phyloP scores from a whole-genome alignment of 1,140 invertebrate genomes.

The Laodelphax striatellus region DNA sequence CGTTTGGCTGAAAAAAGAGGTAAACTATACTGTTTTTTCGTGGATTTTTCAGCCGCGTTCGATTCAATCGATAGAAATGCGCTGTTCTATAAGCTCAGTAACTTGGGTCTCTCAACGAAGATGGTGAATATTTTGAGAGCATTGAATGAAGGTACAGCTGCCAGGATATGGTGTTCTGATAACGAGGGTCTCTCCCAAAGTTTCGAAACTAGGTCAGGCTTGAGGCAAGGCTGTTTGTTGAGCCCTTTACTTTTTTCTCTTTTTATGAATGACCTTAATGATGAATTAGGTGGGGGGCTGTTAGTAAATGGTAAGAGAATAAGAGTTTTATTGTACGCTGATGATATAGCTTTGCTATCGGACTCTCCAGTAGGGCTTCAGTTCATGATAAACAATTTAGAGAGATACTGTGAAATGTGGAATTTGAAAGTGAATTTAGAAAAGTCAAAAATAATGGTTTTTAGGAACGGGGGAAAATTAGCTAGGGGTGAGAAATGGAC shows the following conservation, averaged over 20 bases:
- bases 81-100: not conserved
- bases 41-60: not conserved
- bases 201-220: no score
- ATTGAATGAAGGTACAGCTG: constrained; percentile 6
- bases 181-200: no score
- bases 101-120: not conserved
- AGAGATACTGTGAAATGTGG: constrained; percentile 15
- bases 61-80: not conserved
- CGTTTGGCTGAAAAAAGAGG: not conserved
- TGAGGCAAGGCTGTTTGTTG: no score
- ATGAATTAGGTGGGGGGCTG: no score
- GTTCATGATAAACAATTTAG: constrained; percentile 9
- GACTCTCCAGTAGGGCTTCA: constrained; percentile 2
- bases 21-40: not conserved
- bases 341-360: constrained; percentile 8
- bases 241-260: no score
- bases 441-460: constrained; percentile 21
- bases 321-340: constrained; percentile 4
- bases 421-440: constrained; percentile 16
- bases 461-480: constrained; percentile 14
- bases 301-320: not conserved
- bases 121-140: not conserved
- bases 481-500: not conserved
- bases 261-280: no score
- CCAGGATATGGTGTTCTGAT: constrained; percentile 10